Evolutionary conservation across 2,113 vertebrate genomes (phyloP).

Genomic region (Amphiprion ocellaris): DNA sequence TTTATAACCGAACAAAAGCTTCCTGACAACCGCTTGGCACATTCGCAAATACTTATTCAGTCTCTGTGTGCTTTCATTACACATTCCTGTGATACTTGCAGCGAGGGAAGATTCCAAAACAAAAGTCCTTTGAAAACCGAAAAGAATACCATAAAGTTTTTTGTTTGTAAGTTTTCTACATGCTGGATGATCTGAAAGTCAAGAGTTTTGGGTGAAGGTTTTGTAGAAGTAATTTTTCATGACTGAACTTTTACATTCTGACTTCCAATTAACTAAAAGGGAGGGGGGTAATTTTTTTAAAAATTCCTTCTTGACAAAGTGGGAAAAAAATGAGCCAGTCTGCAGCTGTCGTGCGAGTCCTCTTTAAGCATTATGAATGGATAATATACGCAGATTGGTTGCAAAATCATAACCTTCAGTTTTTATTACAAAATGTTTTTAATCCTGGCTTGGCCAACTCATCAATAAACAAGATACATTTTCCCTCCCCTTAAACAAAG

Average conservation of each 20-base stretch:
- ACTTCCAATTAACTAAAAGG: constrained; percentile 27
- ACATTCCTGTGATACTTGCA: constrained; percentile 74
- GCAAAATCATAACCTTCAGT: constrained; percentile 13
- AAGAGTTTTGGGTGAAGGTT: background rate
- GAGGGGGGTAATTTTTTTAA: background rate
- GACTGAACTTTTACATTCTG: constrained; percentile 1
- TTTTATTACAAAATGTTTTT: constrained; percentile 32
- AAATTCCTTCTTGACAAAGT: constrained; percentile 5
- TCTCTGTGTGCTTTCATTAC: constrained; percentile 72
- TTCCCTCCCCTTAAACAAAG: constrained; percentile 26
- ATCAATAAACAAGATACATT: constrained; percentile 38
- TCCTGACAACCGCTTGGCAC: constrained; percentile 63
- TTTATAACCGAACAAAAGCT: constrained; percentile 68
- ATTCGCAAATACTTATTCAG: constrained; percentile 70
- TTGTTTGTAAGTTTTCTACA: constrained; percentile 26
- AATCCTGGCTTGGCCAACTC: constrained; percentile 15
- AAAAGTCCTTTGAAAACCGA: constrained; percentile 64
- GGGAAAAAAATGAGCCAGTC: constrained; percentile 23
- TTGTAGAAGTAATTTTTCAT: constrained; percentile 15
- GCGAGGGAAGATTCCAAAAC: constrained; percentile 70
- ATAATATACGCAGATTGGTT: constrained; percentile 19
- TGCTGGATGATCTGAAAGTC: constrained; percentile 22
- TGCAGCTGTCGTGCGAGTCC: constrained; percentile 8
- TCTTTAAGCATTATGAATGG: background rate
- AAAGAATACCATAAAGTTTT: constrained; percentile 53